Percentiles rank a stretch among this genome's conserved stretches.
Evolutionary conservation across 1,140 invertebrate species (phyloP).

Genomic region (Eriosoma lanigerum): DNA sequence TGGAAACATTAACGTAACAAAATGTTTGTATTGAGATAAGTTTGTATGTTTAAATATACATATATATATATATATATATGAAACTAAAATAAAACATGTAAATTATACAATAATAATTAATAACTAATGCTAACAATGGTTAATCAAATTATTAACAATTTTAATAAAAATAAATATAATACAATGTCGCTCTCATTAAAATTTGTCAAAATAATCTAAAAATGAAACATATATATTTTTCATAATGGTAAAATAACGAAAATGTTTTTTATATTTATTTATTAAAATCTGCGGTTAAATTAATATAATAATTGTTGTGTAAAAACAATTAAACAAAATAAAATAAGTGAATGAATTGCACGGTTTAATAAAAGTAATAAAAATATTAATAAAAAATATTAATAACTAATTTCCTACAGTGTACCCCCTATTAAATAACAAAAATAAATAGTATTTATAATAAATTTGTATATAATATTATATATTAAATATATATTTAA

Average conservation of each 20-base stretch:
- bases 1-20: constrained; percentile 50
- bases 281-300: constrained; percentile 21
- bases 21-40: constrained; percentile 40
- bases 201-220: constrained; percentile 36
- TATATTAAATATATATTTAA: neutral
- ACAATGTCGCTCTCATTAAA: neutral
- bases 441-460: constrained; percentile 45
- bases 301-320: neutral
- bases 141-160: constrained; percentile 49
- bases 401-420: constrained; percentile 46
- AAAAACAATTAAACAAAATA: constrained; percentile 39
- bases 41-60: constrained; percentile 29
- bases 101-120: constrained; percentile 44
- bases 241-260: constrained; percentile 48
- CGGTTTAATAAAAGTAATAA: constrained; percentile 46
- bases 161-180: constrained; percentile 20
- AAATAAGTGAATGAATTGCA: constrained; percentile 37
- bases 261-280: constrained; percentile 5
- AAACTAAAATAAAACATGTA: constrained; percentile 50
- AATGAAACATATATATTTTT: constrained; percentile 17
- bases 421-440: constrained; percentile 39
- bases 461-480: constrained; percentile 12
- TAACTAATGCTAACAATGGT: constrained; percentile 46
- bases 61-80: neutral
- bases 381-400: constrained; percentile 38